phyloP scores from a whole-genome alignment of 2,797 vertebrate species.

The Balearica regulorum region DNA sequence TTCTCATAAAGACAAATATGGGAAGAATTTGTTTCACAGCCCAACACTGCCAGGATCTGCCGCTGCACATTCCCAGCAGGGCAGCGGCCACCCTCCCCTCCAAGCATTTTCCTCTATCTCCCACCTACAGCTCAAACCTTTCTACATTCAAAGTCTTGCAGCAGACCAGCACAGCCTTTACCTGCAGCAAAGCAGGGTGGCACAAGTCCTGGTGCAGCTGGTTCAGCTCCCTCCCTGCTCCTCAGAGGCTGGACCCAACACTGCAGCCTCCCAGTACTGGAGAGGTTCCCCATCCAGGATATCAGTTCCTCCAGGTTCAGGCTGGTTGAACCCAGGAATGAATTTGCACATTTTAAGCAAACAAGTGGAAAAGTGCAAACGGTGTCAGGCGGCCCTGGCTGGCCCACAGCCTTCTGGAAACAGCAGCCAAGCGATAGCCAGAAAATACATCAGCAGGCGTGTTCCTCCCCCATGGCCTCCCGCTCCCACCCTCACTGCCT shows the following conservation, averaged over 20 bases:
- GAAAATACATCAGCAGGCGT: conserved; percentile 3
- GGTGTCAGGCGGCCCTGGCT: neutral
- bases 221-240: neutral
- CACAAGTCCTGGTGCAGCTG: neutral
- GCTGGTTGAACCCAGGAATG: neutral
- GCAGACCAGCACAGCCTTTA: neutral
- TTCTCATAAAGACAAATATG: neutral
- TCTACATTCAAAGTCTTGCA: neutral
- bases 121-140: neutral
- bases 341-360: neutral
- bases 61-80: rapidly evolving
- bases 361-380: neutral
- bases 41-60: neutral
- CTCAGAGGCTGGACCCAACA: neutral
- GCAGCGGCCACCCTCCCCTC: neutral
- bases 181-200: neutral
- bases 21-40: neutral
- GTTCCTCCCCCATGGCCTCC: neutral
- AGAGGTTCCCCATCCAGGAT: neutral
- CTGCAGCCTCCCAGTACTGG: neutral
- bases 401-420: neutral
- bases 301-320: neutral
- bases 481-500: neutral
- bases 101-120: neutral
- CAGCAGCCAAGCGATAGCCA: neutral